A percentile compares a stretch with the other conserved stretches of the same genome.
These are phyloP conservation scores for Trogon melanurus DNA, from an alignment of 2,113 vertebrate species.

Conservation along the genomic window DNA sequence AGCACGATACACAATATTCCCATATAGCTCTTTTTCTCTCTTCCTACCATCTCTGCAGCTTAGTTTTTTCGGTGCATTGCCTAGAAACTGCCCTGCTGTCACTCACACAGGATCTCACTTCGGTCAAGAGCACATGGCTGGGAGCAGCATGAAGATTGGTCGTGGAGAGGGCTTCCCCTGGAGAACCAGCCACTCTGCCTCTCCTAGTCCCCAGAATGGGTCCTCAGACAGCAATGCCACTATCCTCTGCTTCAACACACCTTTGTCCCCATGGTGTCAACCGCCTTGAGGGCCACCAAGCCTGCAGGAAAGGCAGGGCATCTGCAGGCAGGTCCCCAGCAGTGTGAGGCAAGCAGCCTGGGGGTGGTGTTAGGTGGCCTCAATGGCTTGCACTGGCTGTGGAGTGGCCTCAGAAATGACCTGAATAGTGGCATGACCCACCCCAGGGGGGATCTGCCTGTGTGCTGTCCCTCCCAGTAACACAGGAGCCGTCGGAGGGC, in stretches of 20 bases:
- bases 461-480: not conserved
- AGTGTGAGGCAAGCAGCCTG: not conserved
- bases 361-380: not conserved
- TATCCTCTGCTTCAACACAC: not conserved
- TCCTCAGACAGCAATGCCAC: not conserved
- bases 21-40: not conserved
- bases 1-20: not conserved
- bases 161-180: not conserved
- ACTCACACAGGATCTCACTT: not conserved
- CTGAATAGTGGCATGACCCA: accelerated
- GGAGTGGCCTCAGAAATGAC: not conserved
- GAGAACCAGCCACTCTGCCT: not conserved
- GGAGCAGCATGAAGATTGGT: not conserved
- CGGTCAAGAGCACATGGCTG: not conserved
- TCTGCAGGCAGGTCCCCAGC: not conserved
- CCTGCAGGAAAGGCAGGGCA: not conserved
- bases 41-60: not conserved
- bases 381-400: not conserved
- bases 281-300: not conserved
- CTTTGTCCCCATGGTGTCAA: not conserved
- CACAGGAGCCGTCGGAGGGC: not conserved
- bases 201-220: not conserved
- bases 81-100: not conserved
- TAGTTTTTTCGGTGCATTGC: not conserved
- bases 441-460: too few species aligned